Conservation (phyloP, 2,113 vertebrate genomes). For the Albula glossodonta region DNA sequence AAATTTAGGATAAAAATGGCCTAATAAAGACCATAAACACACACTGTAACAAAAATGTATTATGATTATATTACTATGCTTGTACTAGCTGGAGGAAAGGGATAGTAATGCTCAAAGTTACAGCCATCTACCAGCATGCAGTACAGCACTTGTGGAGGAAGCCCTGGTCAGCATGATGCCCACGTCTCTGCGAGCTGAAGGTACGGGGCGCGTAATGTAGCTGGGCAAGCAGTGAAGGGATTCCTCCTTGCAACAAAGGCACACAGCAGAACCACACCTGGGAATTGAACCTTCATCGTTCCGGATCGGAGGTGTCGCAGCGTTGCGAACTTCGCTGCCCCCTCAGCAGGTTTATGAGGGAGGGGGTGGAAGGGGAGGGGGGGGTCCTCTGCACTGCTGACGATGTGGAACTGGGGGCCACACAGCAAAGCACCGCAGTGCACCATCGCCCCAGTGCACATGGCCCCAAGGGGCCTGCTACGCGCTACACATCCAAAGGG, state of each 20-base stretch:
- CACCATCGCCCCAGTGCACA: not conserved
- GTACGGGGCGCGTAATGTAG: too few relatives aligned
- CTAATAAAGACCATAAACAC: too few relatives aligned
- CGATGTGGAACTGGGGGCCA: not conserved
- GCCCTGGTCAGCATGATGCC: too few relatives aligned
- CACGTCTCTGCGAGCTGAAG: too few relatives aligned
- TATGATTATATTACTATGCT: too few relatives aligned
- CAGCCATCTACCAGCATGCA: too few relatives aligned
- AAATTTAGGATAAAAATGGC: too few relatives aligned
- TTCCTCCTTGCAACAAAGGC: not conserved
- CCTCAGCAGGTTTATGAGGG: not conserved
- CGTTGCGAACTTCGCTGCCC: constrained; percentile 8
- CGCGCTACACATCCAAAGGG: not conserved
- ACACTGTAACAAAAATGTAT: too few relatives aligned
- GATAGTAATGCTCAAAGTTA: too few relatives aligned
- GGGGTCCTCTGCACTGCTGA: constrained; percentile 15
- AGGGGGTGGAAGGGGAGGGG: not conserved
- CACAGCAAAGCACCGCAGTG: not conserved
- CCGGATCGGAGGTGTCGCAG: constrained; percentile 1
- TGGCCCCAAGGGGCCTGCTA: not conserved
- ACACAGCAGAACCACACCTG: not conserved
- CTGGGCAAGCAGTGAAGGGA: not conserved
- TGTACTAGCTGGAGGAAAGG: too few relatives aligned
- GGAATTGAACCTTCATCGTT: not conserved
- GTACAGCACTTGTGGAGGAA: too few relatives aligned